A percentile compares a stretch with the other conserved stretches of the same genome.
Evolutionary conservation across 1,140 invertebrate species (phyloP).

Genomic region (Tribolium madens): DNA sequence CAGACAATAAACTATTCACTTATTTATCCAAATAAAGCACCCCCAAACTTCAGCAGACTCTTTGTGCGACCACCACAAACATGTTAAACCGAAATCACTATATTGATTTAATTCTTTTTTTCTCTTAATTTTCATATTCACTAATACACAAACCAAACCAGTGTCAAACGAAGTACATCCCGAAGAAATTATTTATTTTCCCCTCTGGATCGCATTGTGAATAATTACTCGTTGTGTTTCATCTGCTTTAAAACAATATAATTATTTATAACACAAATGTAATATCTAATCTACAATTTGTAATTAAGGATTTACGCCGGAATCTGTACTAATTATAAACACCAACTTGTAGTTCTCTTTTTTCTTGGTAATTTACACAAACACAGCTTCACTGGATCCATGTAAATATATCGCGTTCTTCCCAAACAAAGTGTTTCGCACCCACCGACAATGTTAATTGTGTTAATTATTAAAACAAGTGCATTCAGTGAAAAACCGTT

Average conservation of each 20-base stretch:
- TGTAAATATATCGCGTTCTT: background rate
- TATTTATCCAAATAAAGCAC: background rate
- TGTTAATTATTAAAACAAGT: background rate
- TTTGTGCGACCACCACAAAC: background rate
- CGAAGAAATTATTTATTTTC: background rate
- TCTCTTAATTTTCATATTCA: conserved; percentile 3
- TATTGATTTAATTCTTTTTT: background rate
- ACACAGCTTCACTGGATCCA: background rate
- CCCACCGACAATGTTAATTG: background rate
- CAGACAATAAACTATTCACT: conserved; percentile 1
- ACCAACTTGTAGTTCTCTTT: background rate
- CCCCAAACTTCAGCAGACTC: background rate
- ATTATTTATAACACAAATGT: background rate
- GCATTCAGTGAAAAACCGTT: background rate
- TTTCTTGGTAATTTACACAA: background rate
- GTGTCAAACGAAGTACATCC: background rate
- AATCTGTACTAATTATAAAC: background rate
- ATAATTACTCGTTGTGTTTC: background rate
- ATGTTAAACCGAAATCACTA: no score
- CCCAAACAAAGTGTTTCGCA: background rate
- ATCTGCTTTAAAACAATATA: background rate
- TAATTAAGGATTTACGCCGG: background rate
- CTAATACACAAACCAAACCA: background rate
- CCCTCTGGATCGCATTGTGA: background rate
- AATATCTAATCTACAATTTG: background rate